Base-by-base conservation (phyloP, 1,140 invertebrate species). In the Pentalonia nigronervosa region DNA sequence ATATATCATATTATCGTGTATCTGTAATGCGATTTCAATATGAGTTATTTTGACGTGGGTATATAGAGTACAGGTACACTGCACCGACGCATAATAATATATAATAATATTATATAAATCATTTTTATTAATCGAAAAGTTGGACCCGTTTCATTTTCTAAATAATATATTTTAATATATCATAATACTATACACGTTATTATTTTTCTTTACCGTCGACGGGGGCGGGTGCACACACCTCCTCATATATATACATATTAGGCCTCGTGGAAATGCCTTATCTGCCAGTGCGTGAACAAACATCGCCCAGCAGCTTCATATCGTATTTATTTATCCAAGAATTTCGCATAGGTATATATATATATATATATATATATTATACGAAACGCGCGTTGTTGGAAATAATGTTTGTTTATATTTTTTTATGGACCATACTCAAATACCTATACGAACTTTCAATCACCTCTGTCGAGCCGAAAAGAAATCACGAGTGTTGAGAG, bases 111-210 rank as follows among this genome's bases (percentile, higher is more conserved):
- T 17, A n/a, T 17, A 76, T 76, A 76, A n/a, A 76, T 76, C 60
- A 76, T 76, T 76, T 76, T 76, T 76, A 67, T 76, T 76, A 76
- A 76, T 76, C 60, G 17, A 76, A 76, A 76, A 76, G 17, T 76
- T 76, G 30, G 60, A 76, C 60, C n/a, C 60, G 7, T 76, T 76
- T 76, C 60, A 7, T 76, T 76, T 76, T 76, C 60, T 34, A 23
- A 17, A 17, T 34, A 67, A n/a, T n/a, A 76, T 76, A 34, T 76
- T n/a, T 41, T 76, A 14, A 76, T 76, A 76, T 14, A 17, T 76
- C 30, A n/a, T 76, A 14, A 76, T 76, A n/a, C n/a, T 34, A 21
- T 50, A 48, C 17, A 53, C 4, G 50, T 53, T 53, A n/a, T 76
- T 76, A 76, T 76, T 76, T n/a, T 76, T 17, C 60, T 1, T 76